These are phyloP conservation scores for Eristalis pertinax DNA, from an alignment of 2,888 invertebrate species.

Conservation along the genomic window DNA sequence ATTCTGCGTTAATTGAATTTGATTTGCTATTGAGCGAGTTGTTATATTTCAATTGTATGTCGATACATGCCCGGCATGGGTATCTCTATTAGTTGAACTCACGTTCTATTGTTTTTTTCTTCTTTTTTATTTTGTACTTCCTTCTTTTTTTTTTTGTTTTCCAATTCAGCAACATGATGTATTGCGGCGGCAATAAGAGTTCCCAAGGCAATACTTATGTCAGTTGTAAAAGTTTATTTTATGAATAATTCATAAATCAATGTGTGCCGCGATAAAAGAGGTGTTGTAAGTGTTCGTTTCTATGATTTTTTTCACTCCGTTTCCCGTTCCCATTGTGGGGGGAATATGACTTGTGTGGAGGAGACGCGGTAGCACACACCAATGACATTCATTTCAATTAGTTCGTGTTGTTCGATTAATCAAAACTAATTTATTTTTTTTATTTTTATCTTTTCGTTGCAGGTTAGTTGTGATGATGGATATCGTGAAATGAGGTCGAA, in stretches of 20 bases:
- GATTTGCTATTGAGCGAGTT: constrained; percentile 56
- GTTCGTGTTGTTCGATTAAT: constrained; percentile 28
- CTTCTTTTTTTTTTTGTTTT: not conserved
- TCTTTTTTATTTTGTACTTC: constrained; percentile 18
- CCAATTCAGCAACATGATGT: constrained; percentile 27
- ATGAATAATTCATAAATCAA: constrained; percentile 68
- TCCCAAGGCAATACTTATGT: constrained; percentile 69
- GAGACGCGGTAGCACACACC: not conserved
- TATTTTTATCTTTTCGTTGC: constrained; percentile 24
- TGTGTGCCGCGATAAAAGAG: constrained; percentile 46
- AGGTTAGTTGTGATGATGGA: constrained; percentile 47
- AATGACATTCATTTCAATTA: constrained; percentile 28
- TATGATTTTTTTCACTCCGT: constrained; percentile 10
- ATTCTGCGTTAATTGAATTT: constrained; percentile 70
- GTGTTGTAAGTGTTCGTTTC: constrained; percentile 40
- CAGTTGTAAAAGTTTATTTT: constrained; percentile 53
- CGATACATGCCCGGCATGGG: not conserved
- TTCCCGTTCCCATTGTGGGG: no score
- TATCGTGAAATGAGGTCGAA: not conserved
- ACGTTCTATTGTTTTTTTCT: constrained; percentile 53
- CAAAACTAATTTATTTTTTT: constrained; percentile 24
- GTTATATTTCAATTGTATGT: constrained; percentile 1
- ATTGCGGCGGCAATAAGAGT: constrained; percentile 34
- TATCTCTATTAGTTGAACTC: constrained; percentile 26
- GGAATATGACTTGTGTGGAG: not conserved